These are phyloP conservation scores for Lordiphosa collinella DNA, from an alignment of 1,140 invertebrate species.

Conservation along the genomic window DNA sequence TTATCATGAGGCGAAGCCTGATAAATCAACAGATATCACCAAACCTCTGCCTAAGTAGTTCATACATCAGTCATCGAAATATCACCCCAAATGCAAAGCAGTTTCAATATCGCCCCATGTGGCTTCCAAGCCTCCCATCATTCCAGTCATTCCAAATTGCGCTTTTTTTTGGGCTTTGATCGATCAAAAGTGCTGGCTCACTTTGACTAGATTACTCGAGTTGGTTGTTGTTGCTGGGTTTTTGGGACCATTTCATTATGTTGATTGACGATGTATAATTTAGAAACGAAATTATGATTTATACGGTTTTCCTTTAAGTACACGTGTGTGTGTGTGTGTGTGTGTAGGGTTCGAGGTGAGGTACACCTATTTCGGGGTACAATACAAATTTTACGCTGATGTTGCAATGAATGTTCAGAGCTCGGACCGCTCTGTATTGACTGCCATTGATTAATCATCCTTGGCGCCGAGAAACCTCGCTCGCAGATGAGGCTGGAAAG, in stretches of 20 bases:
- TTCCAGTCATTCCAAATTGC: not conserved
- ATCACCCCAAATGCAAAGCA: no score
- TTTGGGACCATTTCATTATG: constrained; percentile 59
- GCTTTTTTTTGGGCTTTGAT: constrained; percentile 17
- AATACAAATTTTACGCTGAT: constrained; percentile 35
- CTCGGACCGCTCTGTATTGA: constrained; percentile 40
- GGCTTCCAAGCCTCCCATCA: no score
- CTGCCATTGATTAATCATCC: constrained; percentile 72
- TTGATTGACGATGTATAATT: constrained; percentile 76
- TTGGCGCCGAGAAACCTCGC: constrained; percentile 52
- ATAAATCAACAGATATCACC: no score
- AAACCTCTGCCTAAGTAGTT: no score
- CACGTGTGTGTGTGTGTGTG: not conserved
- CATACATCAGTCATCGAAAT: no score
- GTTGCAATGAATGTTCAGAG: constrained; percentile 44
- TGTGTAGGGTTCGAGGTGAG: not conserved
- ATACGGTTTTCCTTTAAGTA: constrained; percentile 52
- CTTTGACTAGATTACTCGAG: constrained; percentile 50
- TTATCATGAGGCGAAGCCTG: no score
- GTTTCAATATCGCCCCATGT: no score
- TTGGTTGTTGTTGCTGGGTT: not conserved
- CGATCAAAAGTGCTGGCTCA: constrained; percentile 65
- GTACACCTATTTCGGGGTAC: not conserved
- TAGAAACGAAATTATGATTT: constrained; percentile 71
- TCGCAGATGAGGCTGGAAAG: constrained; percentile 39